phyloP scores from a whole-genome alignment of 2,888 invertebrate genomes.

The Dendrolimus pini region DNA sequence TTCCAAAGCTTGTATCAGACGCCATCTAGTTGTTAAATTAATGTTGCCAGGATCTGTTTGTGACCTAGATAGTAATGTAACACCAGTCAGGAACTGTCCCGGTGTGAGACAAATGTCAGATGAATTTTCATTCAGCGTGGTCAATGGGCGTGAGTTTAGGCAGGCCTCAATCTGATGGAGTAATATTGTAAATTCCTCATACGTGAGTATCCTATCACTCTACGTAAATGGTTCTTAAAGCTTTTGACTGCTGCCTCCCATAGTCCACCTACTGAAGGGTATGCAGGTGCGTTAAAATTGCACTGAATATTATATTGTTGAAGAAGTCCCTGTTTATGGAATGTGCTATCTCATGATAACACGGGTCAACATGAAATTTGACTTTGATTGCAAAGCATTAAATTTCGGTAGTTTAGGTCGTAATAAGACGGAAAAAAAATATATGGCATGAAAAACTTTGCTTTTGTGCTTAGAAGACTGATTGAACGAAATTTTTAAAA shows the following conservation, averaged over 20 bases:
- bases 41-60: background rate
- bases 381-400: too few species aligned
- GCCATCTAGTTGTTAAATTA: background rate
- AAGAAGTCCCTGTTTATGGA: background rate
- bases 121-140: background rate
- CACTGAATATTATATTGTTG: conserved; percentile 3
- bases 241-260: conserved; percentile 9
- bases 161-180: too few species aligned
- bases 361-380: too few species aligned
- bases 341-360: conserved; percentile 6
- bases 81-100: conserved; percentile 1
- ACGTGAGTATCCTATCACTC: conserved; percentile 7
- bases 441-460: too few species aligned
- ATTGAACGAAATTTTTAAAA: too few species aligned
- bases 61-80: background rate
- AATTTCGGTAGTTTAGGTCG: too few species aligned
- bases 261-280: conserved; percentile 11
- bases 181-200: background rate
- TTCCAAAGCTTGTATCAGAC: conserved; percentile 1
- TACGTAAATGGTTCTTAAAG: conserved; percentile 11
- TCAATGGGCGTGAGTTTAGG: too few species aligned
- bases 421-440: too few species aligned
- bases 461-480: too few species aligned
- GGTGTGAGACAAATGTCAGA: conserved; percentile 3
- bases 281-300: conserved; percentile 7